A percentile compares a stretch with the other conserved stretches of the same genome.
These are phyloP conservation scores for Probosciger aterrimus DNA, from an alignment of 2,113 vertebrate genomes.

Conservation along the genomic window DNA sequence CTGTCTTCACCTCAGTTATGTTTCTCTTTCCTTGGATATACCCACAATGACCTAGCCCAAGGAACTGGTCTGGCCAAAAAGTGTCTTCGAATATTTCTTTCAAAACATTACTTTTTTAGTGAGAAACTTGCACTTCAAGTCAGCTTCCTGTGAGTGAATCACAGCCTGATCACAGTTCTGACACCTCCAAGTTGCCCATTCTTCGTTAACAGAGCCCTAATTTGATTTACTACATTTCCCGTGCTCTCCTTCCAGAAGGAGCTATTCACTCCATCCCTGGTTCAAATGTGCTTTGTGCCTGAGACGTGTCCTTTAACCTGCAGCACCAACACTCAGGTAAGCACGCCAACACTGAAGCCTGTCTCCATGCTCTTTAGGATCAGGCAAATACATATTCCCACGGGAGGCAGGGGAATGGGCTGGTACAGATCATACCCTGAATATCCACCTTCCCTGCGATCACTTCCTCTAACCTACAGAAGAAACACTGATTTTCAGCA, in stretches of 20 bases:
- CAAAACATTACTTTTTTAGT: background rate
- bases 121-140: background rate
- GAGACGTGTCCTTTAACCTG: background rate
- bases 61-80: background rate
- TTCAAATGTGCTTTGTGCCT: background rate
- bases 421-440: background rate
- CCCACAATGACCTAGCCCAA: background rate
- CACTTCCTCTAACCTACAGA: background rate
- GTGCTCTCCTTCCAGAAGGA: background rate
- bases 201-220: background rate
- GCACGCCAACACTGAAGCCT: background rate
- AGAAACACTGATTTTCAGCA: background rate
- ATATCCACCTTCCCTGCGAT: background rate
- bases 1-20: background rate
- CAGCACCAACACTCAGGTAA: background rate
- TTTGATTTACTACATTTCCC: background rate
- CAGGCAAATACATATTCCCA: background rate
- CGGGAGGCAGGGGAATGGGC: rapidly evolving
- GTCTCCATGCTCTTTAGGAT: background rate
- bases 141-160: background rate
- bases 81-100: background rate
- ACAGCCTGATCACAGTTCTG: background rate
- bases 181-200: background rate
- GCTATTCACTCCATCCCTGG: background rate
- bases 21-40: background rate